These are phyloP conservation scores for Lepisosteus oculatus DNA, from an alignment of 2,113 vertebrate species.

Conservation along the genomic window DNA sequence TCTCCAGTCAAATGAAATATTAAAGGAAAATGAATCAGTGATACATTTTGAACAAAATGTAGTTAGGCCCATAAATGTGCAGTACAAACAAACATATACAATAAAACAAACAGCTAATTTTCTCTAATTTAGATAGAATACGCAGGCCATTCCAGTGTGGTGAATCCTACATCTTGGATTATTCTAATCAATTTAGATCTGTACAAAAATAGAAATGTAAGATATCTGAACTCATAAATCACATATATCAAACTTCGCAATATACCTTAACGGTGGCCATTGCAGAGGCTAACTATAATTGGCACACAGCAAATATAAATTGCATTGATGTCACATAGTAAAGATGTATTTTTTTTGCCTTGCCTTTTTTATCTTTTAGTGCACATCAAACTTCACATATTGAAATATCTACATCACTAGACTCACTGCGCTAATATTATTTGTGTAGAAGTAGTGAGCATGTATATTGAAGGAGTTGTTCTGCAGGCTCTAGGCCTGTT, in stretches of 20 bases:
- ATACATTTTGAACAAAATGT: too few species aligned
- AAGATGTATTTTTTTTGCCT: neutral
- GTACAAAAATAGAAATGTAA: conserved; percentile 57
- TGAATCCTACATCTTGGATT: too few species aligned
- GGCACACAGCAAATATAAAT: conserved; percentile 40
- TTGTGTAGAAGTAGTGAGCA: conserved; percentile 1
- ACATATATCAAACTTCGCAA: conserved; percentile 47
- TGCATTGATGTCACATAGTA: conserved; percentile 5
- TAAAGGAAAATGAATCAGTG: too few species aligned
- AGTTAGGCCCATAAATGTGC: too few species aligned
- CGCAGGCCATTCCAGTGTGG: too few species aligned
- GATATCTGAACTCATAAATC: conserved; percentile 53
- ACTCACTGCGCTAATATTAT: conserved; percentile 1
- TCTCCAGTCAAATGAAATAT: too few species aligned
- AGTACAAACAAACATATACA: too few species aligned
- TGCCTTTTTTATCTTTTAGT: too few species aligned
- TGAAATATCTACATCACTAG: neutral
- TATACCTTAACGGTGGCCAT: conserved; percentile 53
- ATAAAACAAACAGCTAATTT: too few species aligned
- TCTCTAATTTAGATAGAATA: too few species aligned
- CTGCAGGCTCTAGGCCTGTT: too few species aligned
- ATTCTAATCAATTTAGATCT: conserved; percentile 54
- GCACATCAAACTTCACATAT: conserved; percentile 11
- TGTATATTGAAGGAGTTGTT: too few species aligned
- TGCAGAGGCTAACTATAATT: conserved; percentile 44